A percentile compares a stretch with the other conserved stretches of the same genome.
phyloP scores from a whole-genome alignment of 2,797 vertebrate species.

The Sebastes itinus region DNA sequence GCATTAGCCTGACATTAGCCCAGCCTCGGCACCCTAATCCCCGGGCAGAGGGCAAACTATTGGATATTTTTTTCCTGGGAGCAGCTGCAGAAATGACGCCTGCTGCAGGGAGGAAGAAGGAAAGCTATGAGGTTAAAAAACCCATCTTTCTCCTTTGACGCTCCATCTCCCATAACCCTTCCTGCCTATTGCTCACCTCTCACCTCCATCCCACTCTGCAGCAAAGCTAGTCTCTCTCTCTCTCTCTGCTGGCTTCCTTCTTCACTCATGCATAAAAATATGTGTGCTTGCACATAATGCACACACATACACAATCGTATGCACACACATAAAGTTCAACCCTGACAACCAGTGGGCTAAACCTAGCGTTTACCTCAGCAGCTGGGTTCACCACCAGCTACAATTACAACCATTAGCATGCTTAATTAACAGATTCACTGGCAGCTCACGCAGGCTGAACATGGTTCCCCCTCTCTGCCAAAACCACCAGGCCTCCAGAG shows the following conservation, averaged over 20 bases:
- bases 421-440: slow-evolving; percentile 86
- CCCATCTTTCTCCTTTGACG: slow-evolving; percentile 10
- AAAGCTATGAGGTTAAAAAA: slow-evolving; percentile 53
- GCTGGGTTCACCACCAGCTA: slow-evolving; percentile 82
- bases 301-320: slow-evolving; percentile 13
- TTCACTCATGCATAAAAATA: slow-evolving; percentile 54
- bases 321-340: slow-evolving; percentile 55
- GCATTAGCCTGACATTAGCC: slow-evolving; percentile 64
- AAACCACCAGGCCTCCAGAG: slow-evolving; percentile 69
- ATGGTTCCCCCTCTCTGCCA: slow-evolving; percentile 44
- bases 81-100: slow-evolving; percentile 67
- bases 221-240: background rate
- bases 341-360: slow-evolving; percentile 76
- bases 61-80: slow-evolving; percentile 65
- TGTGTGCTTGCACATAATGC: slow-evolving; percentile 19
- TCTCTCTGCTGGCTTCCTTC: slow-evolving; percentile 14
- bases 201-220: slow-evolving; percentile 27
- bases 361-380: slow-evolving; percentile 84
- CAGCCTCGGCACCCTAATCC: slow-evolving; percentile 49
- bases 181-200: slow-evolving; percentile 40
- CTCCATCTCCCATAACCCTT: slow-evolving; percentile 7
- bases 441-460: slow-evolving; percentile 78
- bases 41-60: slow-evolving; percentile 64
- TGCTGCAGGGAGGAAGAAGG: slow-evolving; percentile 30
- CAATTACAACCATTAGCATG: slow-evolving; percentile 81